phyloP scores from a whole-genome alignment of 2,888 invertebrate genomes.

The Drosophila limbata region DNA sequence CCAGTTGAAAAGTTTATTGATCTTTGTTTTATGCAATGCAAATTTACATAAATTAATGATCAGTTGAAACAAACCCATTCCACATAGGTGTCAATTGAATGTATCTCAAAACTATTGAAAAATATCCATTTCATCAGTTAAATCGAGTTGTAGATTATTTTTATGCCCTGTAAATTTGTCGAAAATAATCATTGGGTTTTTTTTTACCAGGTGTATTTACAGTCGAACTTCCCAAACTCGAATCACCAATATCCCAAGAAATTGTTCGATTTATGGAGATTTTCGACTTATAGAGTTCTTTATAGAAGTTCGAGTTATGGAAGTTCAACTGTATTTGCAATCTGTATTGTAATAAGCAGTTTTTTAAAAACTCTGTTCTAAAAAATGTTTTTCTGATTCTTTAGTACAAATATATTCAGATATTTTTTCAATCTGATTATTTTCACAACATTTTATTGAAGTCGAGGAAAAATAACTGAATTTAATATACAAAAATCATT shows the following conservation, averaged over 20 bases:
- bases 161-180: neutral
- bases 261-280: no score
- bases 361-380: no score
- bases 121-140: neutral
- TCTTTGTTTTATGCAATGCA: conserved; percentile 45
- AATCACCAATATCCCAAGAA: no score
- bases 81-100: conserved; percentile 6
- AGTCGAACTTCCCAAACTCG: no score
- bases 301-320: no score
- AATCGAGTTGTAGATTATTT: neutral
- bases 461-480: neutral
- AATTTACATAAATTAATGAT: conserved; percentile 36
- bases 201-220: no score
- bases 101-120: neutral
- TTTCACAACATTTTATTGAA: neutral
- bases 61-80: conserved; percentile 13
- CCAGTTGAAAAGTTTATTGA: conserved; percentile 54
- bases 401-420: neutral
- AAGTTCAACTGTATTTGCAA: no score
- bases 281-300: no score
- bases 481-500: neutral
- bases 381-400: no score
- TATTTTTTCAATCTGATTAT: neutral
- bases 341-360: no score
- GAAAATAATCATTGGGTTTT: no score